These are phyloP conservation scores for Puma concolor DNA, from an alignment of 2,113 vertebrate genomes.

Conservation along the genomic window DNA sequence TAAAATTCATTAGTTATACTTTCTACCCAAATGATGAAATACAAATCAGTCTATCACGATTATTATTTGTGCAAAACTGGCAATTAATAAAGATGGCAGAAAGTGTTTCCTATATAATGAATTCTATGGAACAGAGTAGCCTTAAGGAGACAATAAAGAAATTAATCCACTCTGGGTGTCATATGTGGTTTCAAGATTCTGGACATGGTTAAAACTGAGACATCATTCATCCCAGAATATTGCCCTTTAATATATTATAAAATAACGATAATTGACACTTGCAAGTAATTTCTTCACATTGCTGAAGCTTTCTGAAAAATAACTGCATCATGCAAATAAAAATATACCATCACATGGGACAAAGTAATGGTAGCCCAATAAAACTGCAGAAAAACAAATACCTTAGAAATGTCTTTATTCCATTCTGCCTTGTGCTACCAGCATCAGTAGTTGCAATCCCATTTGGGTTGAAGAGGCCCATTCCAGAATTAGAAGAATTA, in stretches of 20 bases:
- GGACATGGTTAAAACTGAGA: neutral
- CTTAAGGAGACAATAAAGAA: neutral
- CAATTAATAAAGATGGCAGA: neutral
- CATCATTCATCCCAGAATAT: neutral
- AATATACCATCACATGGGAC: neutral
- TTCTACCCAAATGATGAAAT: neutral
- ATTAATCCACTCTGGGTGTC: neutral
- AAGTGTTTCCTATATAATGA: neutral
- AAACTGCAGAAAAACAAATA: conserved; percentile 71
- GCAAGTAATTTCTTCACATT: conserved; percentile 26
- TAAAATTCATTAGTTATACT: neutral
- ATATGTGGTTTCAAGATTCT: neutral
- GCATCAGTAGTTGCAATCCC: conserved; percentile 80
- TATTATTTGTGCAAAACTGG: neutral
- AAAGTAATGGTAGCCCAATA: neutral
- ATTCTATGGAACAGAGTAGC: neutral
- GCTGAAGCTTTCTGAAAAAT: conserved; percentile 10
- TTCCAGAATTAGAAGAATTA: conserved; percentile 80
- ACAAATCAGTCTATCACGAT: neutral
- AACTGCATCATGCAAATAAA: neutral
- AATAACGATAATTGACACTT: neutral
- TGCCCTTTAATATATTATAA: neutral
- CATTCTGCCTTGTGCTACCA: conserved; percentile 83
- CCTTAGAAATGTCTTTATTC: conserved; percentile 88
- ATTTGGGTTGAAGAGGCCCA: conserved; percentile 85